Conservation (phyloP, 2,797 vertebrate species). For the Poeciliopsis gracilis region DNA sequence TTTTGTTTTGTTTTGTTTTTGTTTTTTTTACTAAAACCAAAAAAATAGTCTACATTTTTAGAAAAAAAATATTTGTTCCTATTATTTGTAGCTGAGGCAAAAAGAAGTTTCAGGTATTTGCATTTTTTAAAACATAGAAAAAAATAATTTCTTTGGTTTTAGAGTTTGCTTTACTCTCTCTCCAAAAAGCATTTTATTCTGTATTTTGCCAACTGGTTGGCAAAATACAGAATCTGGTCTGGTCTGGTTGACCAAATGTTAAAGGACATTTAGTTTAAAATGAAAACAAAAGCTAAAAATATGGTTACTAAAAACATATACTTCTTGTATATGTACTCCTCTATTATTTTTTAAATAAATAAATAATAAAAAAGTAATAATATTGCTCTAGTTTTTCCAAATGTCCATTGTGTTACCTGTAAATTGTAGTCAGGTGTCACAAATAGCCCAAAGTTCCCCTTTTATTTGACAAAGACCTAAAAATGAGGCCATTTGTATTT, state of each 20-base stretch:
- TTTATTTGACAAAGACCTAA: background rate
- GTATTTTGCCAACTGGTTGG: background rate
- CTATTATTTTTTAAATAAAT: no score
- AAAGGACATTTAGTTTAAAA: background rate
- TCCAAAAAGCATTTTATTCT: background rate
- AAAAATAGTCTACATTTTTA: background rate
- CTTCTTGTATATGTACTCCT: no score
- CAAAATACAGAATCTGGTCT: no score
- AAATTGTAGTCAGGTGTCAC: background rate
- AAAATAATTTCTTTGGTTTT: background rate
- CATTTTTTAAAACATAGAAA: background rate
- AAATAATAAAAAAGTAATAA: background rate
- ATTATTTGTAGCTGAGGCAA: background rate
- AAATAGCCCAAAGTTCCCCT: background rate
- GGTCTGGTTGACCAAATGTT: background rate
- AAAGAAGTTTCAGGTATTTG: background rate
- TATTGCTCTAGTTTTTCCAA: background rate
- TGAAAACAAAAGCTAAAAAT: background rate
- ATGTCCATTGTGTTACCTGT: background rate
- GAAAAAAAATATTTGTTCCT: background rate
- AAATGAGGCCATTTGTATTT: slow-evolving; percentile 7
- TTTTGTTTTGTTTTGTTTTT: no score
- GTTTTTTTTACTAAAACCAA: background rate
- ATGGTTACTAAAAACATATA: background rate
- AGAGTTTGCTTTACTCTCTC: background rate